Base-by-base conservation (phyloP, 2,113 vertebrate genomes). In the Telmatochromis brichardi region DNA sequence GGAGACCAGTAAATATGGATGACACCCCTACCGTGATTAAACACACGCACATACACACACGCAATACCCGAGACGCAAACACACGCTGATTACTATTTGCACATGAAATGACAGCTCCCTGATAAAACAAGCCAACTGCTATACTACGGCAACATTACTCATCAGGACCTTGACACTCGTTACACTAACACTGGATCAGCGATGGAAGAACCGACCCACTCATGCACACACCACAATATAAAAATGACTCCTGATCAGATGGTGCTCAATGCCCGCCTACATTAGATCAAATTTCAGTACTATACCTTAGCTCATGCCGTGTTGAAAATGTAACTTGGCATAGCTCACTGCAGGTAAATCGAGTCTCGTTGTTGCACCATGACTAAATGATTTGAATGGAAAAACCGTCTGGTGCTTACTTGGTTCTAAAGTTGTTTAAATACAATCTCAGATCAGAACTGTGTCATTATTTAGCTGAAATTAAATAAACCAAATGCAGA, bases 1-100 rank as follows among this genome's bases (percentile, higher is more conserved):
- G 95, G 87, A 90, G 92, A 95, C 85, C 93, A 95, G 94, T 84
- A 92, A 71, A 95, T 80, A 96, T 17, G 82, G 88, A 90, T 95
- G 93, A 96, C 90, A 88, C 63, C 33, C 76, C 40, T 10, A 47
- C 40, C 37, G 60, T 26, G 9, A 68, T 83, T 63, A 21, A 10
- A 12, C 13, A 37, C 73, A 68, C 45, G 83, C 58, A 82, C 45
- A 65, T 12, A 65, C 60, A 42, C 83, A 35, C 37, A 9, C 9
- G n/a, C 53, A 81, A 19, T 28, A 42, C 11, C 23, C 57, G 15
- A 79, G 23, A 80, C 47, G 42, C 57, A 83, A 63, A 53, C 68
- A 82, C 33, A 58, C 2, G 4, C 40, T 2, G 45, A n/a, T 17
- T 73, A 11, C 21, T 5, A 45, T 73, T 73, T 45, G 21, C 21